Evolutionary conservation across 1,140 invertebrate species (phyloP), one percentile per base, ranked within the genome.

Genomic region (Drosophila sturtevanti): DNA sequence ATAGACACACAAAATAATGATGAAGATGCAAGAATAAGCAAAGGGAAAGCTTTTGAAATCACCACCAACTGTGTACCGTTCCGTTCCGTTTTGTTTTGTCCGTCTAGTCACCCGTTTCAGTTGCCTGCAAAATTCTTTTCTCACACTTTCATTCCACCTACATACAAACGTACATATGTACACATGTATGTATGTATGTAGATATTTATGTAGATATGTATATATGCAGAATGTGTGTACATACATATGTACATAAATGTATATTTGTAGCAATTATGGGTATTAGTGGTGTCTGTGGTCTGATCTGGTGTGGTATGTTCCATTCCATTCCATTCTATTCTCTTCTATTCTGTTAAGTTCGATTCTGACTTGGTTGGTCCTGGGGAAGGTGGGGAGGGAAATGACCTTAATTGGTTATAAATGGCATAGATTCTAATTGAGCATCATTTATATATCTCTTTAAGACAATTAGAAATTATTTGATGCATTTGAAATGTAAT

Each of bases 371-470:
- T 31, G 27, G 27, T 31, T 31, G 24, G n/a, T n/a, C n/a, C n/a
- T n/a, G n/a, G n/a, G n/a, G n/a, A n/a, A n/a, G n/a, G n/a, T n/a
- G n/a, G n/a, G n/a, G 14, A 7, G 14, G 14, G 14, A 44, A 44
- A 16, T 18, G 41, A 44, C 41, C 41, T 44, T 44, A 44, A 44
- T 44, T 44, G 41, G 41, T 44, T 44, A 18, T 44, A 18, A 9
- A 44, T 44, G 41, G 41, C 41, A 44, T 44, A 44, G 41, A 44
- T 44, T 44, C 14, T 44, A 44, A 44, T 44, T 44, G 14, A 44
- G 14, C 41, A 44, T 44, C 16, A 18, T 18, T 44, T 16, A 9
- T 44, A 18, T 44, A 16, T 18, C 41, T 44, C 38, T 14, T 44
- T 18, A 16, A 44, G 41, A 16, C 16, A 44, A 16, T 18, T 44